Base-by-base conservation (phyloP, 2,797 vertebrate species). In the Lacerta bilineata region DNA sequence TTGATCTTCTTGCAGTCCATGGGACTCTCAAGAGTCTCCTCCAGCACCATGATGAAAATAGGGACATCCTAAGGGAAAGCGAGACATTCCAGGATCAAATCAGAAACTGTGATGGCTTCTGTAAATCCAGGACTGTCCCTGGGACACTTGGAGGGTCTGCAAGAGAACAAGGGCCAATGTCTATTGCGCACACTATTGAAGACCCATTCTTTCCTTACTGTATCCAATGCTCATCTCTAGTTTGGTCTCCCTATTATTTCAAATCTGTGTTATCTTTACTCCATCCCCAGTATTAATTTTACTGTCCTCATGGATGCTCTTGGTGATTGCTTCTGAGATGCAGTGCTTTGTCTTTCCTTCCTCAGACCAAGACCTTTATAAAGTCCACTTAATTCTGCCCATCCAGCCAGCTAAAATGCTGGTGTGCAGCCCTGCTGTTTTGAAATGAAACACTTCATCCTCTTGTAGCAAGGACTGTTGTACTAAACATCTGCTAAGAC, bases 151-250 rank as follows among this genome's bases (percentile, higher is more conserved):
- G 50, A 55, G 3, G 50, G 50, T 15, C 50, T 55, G 13, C 3
- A 41, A 41, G 39, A 41, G 93, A 17, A 1, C 17, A 80, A 84
- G 64, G 68, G 68, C 43, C 83, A 3, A 4, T 91, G 69, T 2
- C 20, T 83, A 88, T 87, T 90, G 17, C 39, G 13, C 20, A 9
- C 2, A 9, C 2, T n/a, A 80, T 15, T 69, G 80, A 91, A 6
- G 71, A 89, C 7, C 87, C 25, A 89, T 15, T 17, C 79, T 29
- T 0, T 0, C 68, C n/a, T 5, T 83, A 78, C 84, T 0, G 59
- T 66, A n/a, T 27, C 15, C 80, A 87, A 3, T 81, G 20, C 39
- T 87, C 33, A 39, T 46, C 25, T 75, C 20, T 20, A 75, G 9
- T n/a, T 36, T 80, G 33, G 20, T 80, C 33, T 36, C 90, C 23